phyloP scores from a whole-genome alignment of 2,113 vertebrate species.

The Toxostoma redivivum region DNA sequence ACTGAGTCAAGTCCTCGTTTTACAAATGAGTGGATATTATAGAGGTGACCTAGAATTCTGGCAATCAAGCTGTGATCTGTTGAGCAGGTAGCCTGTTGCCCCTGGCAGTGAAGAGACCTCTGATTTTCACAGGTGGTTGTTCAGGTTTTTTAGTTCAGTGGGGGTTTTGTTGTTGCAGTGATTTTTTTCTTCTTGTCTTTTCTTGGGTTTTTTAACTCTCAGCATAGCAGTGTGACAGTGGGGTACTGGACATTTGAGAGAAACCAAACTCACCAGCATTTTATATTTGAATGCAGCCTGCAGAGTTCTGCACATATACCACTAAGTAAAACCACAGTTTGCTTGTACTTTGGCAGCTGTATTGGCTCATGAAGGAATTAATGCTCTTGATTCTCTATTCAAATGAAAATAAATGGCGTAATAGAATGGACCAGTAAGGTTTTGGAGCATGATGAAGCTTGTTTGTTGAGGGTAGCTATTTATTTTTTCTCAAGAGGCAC shows the following conservation, averaged over 20 bases:
- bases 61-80: not conserved
- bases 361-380: not conserved
- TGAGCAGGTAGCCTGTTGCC: not conserved
- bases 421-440: not conserved
- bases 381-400: not conserved
- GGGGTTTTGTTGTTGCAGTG: not conserved
- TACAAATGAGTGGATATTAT: not conserved
- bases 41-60: conserved; percentile 41
- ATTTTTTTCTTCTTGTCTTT: not conserved
- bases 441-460: not conserved
- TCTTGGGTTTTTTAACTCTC: not conserved
- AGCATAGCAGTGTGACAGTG: not conserved
- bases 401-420: not conserved
- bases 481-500: not conserved
- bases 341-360: not conserved
- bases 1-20: not conserved
- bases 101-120: not conserved
- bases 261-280: not conserved
- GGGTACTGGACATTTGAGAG: not conserved
- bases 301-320: not conserved
- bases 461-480: not conserved
- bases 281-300: not conserved
- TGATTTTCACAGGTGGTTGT: not conserved
- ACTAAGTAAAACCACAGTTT: not conserved
- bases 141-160: not conserved